Conservation (phyloP, 2,797 vertebrate genomes). For the Sebastes matsubarae region DNA sequence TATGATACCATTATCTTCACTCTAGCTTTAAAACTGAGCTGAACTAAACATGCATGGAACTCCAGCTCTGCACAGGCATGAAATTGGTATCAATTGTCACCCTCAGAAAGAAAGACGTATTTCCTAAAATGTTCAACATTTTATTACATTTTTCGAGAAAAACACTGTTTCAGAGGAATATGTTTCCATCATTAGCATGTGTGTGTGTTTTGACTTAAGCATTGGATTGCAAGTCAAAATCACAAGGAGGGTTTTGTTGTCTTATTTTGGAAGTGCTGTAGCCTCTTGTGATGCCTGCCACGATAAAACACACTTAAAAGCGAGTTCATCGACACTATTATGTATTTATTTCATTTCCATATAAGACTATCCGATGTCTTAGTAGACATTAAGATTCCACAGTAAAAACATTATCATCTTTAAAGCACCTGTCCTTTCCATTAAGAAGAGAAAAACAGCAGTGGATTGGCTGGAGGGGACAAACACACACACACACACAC, state of each 20-base stretch:
- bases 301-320: background rate
- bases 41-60: background rate
- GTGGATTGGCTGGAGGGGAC: slow-evolving; percentile 36
- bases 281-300: background rate
- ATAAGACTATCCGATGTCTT: slow-evolving; percentile 3
- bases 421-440: slow-evolving; percentile 71
- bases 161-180: background rate
- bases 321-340: background rate
- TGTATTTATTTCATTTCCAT: background rate
- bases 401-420: slow-evolving; percentile 57
- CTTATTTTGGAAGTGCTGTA: background rate
- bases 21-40: background rate
- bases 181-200: background rate
- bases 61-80: background rate
- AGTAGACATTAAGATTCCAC: slow-evolving; percentile 38
- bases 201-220: background rate
- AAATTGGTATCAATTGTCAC: background rate
- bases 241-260: background rate
- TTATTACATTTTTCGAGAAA: background rate
- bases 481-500: slow-evolving; percentile 20
- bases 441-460: slow-evolving; percentile 71
- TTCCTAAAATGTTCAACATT: background rate
- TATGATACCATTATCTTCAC: too few relatives aligned
- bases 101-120: background rate
- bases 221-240: background rate